Evolutionary conservation across 2,113 vertebrate genomes (phyloP).

Genomic region (Myotis lucifugus): DNA sequence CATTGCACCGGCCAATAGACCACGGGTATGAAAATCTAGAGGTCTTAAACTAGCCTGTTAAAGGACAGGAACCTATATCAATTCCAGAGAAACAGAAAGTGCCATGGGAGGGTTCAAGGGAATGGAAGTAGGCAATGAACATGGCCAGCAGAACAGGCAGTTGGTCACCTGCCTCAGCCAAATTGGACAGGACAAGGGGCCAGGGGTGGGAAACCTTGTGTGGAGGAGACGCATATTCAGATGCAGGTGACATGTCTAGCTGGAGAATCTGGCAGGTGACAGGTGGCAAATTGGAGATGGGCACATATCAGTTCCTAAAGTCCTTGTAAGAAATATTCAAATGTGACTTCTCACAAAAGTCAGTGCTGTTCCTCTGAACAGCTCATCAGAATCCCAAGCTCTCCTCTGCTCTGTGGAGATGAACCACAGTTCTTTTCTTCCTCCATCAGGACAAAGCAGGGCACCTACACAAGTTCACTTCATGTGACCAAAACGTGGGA

Average conservation of each 20-base stretch:
- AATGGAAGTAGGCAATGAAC: background rate
- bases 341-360: background rate
- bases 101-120: rapidly evolving
- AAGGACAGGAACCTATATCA: background rate
- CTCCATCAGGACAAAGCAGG: background rate
- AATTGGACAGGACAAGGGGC: background rate
- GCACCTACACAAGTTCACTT: background rate
- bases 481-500: background rate
- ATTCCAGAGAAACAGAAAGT: background rate
- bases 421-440: background rate
- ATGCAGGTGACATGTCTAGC: background rate
- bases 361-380: background rate
- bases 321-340: background rate
- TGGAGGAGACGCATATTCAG: background rate
- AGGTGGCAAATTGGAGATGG: background rate
- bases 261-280: background rate
- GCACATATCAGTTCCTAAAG: background rate
- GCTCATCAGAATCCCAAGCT: background rate
- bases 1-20: background rate
- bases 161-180: background rate
- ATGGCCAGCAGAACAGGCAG: background rate
- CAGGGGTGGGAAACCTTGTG: background rate
- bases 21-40: background rate
- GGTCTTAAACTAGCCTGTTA: background rate
- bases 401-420: background rate